phyloP scores from a whole-genome alignment of 2,888 invertebrate genomes.

The Chironomus tentans region DNA sequence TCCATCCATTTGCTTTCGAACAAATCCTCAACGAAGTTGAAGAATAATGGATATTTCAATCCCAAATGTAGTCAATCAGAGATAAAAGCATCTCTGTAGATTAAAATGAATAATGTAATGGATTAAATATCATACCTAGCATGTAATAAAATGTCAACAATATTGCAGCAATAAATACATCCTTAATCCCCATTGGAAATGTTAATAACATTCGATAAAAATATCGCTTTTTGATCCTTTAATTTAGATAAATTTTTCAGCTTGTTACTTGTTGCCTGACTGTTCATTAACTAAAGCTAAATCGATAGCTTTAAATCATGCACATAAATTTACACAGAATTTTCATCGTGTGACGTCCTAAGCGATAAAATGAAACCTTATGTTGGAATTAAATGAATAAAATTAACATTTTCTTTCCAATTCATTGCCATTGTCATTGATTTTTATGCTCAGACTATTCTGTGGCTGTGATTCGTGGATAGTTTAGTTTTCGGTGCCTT shows the following conservation, averaged over 20 bases:
- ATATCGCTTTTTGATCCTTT: too few species aligned
- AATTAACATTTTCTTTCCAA: slow-evolving; percentile 18
- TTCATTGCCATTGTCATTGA: not conserved
- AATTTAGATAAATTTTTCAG: too few species aligned
- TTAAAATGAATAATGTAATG: not conserved
- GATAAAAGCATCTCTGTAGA: not conserved
- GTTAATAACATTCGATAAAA: too few species aligned
- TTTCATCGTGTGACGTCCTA: not conserved
- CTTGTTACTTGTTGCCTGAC: too few species aligned
- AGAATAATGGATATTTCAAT: slow-evolving; percentile 30
- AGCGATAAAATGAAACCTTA: not conserved
- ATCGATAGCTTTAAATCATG: not conserved
- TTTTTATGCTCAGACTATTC: not conserved
- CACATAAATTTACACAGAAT: not conserved
- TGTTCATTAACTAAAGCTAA: not conserved
- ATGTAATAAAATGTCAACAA: too few species aligned
- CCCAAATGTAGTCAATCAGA: not conserved
- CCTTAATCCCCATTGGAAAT: too few species aligned
- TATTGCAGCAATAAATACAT: too few species aligned
- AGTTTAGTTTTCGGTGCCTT: not conserved
- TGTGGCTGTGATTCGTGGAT: not conserved
- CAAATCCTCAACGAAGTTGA: slow-evolving; percentile 54
- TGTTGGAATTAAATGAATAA: slow-evolving; percentile 13
- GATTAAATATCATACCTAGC: not conserved
- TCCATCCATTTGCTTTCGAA: slow-evolving; percentile 80